These are phyloP conservation scores for Crotalus tigris DNA, from an alignment of 2,113 vertebrate genomes.

Conservation along the genomic window DNA sequence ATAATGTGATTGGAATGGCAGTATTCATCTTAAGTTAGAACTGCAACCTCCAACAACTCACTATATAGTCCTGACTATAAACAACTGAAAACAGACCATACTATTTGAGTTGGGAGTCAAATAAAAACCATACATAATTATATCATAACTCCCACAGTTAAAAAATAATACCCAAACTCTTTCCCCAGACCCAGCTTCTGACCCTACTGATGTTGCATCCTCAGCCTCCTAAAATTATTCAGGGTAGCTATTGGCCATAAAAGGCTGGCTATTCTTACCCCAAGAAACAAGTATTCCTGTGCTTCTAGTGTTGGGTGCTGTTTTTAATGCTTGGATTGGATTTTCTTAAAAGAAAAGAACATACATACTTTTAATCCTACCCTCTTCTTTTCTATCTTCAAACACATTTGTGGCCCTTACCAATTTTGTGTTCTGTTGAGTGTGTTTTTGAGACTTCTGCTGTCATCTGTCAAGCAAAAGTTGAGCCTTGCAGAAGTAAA, in stretches of 20 bases:
- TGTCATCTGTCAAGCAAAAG: constrained; percentile 11
- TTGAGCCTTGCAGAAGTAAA: neutral
- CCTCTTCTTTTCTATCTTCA: neutral
- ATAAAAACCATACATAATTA: neutral
- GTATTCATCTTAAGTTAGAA: neutral
- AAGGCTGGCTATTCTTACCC: neutral
- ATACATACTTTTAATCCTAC: neutral
- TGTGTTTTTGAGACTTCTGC: neutral
- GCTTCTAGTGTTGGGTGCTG: neutral
- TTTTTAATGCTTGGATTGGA: neutral
- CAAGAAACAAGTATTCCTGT: neutral
- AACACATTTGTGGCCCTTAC: neutral
- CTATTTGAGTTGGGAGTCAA: neutral
- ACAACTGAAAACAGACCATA: neutral
- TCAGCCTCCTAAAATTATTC: neutral
- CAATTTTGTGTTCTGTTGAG: neutral
- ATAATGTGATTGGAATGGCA: neutral
- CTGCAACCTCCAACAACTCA: neutral
- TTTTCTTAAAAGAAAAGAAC: neutral
- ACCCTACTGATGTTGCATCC: neutral
- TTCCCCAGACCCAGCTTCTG: neutral
- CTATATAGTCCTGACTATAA: neutral
- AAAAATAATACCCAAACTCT: neutral
- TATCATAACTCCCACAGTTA: neutral
- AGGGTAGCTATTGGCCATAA: neutral